These are phyloP conservation scores for Drosophila fulvimacula DNA, from an alignment of 2,888 invertebrate genomes.

Conservation along the genomic window DNA sequence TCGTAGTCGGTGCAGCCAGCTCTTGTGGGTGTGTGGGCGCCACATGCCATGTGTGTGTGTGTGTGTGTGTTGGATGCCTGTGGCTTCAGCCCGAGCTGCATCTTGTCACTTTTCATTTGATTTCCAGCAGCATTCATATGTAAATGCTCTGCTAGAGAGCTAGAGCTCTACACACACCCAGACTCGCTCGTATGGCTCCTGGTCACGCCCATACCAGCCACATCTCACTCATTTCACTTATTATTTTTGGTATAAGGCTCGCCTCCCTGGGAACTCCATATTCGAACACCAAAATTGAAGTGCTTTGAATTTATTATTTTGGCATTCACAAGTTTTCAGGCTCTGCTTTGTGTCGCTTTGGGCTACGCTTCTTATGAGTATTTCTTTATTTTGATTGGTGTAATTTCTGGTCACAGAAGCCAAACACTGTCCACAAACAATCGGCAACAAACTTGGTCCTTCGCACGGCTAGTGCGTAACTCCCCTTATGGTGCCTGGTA, in stretches of 20 bases:
- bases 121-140: slow-evolving; percentile 68
- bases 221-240: slow-evolving; percentile 9
- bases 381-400: neutral
- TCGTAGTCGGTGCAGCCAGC: slow-evolving; percentile 4
- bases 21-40: neutral
- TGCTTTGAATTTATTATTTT: slow-evolving; percentile 73
- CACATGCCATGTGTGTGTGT: neutral
- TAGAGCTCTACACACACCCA: slow-evolving; percentile 3
- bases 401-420: slow-evolving; percentile 49
- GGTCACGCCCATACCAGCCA: slow-evolving; percentile 11
- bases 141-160: slow-evolving; percentile 53
- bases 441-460: slow-evolving; percentile 31
- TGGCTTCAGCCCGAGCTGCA: slow-evolving; percentile 28
- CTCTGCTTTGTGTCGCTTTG: neutral
- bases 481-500: slow-evolving; percentile 22
- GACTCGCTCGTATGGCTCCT: slow-evolving; percentile 13
- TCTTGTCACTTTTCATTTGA: slow-evolving; percentile 55
- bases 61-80: slow-evolving; percentile 12
- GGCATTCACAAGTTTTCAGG: slow-evolving; percentile 26
- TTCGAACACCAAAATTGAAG: slow-evolving; percentile 67
- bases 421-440: slow-evolving; percentile 48
- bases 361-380: neutral
- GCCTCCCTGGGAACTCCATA: slow-evolving; percentile 53
- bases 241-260: slow-evolving; percentile 8
- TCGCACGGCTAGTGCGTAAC: neutral